Evolutionary conservation across 2,113 vertebrate genomes (phyloP), one percentile per base, ranked within the genome.

Genomic region (Ictidomys tridecemlineatus): DNA sequence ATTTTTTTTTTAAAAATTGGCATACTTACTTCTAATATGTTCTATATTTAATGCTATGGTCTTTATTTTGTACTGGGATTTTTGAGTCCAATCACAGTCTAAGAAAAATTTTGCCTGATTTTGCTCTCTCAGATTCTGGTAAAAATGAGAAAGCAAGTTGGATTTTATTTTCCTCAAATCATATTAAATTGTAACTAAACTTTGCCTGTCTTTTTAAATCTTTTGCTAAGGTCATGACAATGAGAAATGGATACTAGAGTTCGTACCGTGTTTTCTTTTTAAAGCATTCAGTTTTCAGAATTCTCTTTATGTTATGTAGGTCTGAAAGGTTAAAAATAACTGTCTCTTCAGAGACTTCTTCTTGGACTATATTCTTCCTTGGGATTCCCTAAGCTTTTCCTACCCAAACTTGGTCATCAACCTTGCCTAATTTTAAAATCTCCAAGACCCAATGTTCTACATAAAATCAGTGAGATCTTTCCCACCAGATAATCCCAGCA

Each of bases 241-340:
- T 74, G 82, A 89, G 56, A 83, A 96, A 91, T 88, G 32, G 73
- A 86, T 96, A 95, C 56, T 90, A 58, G 96, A 97, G 93, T 97
- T 98, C 95, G 69, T 63, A 96, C 96, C 97, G 94, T 96, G 22
- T 95, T 82, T 97, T 85, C 92, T 97, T 97, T 96, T 96, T 98
- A 45, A 45, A 45, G 84, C 94, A 61, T 93, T 78, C 87, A 92
- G 86, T 97, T 98, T 98, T 98, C 97, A 98, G 93, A 96, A 98
- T 98, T 98, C 96, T 88, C 84, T 97, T 96, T 96, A 92, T 97
- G 97, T 97, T 86, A 3, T n/a, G 2, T 74, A 97, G 96, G 97
- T 97, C 96, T 93, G 89, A 97, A 98, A 98, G 97, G 97, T 98
- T 98, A 98, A 98, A 98, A 98, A 98, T 98, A 98, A 98, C 97